Evolutionary conservation across 2,797 vertebrate genomes (phyloP), one percentile per base, ranked within the genome.

Genomic region (Menidia menidia): DNA sequence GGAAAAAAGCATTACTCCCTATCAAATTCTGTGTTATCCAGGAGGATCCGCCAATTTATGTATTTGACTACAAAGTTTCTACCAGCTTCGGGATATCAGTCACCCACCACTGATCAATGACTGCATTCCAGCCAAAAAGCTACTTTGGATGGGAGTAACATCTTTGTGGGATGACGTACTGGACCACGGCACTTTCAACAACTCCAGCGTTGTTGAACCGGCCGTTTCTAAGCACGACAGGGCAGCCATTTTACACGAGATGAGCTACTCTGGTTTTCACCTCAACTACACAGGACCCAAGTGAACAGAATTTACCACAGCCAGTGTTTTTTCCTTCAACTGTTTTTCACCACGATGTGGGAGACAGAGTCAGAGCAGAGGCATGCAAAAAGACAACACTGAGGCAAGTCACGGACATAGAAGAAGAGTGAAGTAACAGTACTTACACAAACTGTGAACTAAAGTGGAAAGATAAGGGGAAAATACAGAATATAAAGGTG

Each of bases 361-460:
- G 74, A 84, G 80, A 90, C 82, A 80, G 76, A 82, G 77, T 88
- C 77, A 71, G 85, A 86, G 85, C 80, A 83, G 83, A 87, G 60
- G 83, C 92, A 91, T 89, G 89, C 90, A 89, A 82, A 88, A 84
- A 88, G 79, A 88, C 89, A 83, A 90, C 85, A 92, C 83, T 72
- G 81, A 89, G 82, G 82, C 90, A 92, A 90, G 81, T 88, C 90
- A 91, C 84, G 53, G 70, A 93, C 79, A 92, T 57, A 84, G 86
- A 92, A 92, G 84, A 87, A 91, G 88, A 92, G 87, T 92, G 92
- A 93, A 91, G 93, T 90, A 92, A 91, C 89, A 91, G 93, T 95
- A 95, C 95, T 95, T 95, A 95, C 95, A 95, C 95, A 95, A 88
- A 95, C 95, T 88, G 95, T 95, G 94, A 95, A 95, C 95, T 95